These are phyloP conservation scores for Tapirus terrestris DNA, from an alignment of 2,113 vertebrate genomes.

Conservation along the genomic window DNA sequence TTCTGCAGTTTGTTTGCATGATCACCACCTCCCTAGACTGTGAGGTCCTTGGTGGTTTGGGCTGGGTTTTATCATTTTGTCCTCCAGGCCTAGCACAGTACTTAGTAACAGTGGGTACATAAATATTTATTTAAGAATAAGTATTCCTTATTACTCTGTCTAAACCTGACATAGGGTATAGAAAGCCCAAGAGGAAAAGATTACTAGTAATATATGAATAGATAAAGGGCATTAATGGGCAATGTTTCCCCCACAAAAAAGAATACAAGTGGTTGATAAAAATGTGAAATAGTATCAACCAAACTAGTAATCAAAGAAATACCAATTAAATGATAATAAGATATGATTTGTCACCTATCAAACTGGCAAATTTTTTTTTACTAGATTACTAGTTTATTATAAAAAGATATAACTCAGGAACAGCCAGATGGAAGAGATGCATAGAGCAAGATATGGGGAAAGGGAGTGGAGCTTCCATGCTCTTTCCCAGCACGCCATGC, in stretches of 20 bases:
- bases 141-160: neutral
- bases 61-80: neutral
- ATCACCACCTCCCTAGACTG: neutral
- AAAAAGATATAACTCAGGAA: no score
- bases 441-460: no score
- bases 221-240: neutral
- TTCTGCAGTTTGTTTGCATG: neutral
- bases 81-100: neutral
- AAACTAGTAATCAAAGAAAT: neutral
- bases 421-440: no score
- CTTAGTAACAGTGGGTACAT: neutral
- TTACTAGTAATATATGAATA: neutral
- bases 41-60: neutral
- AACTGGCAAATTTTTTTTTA: neutral
- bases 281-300: neutral
- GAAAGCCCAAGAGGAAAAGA: neutral
- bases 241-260: neutral
- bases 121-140: neutral
- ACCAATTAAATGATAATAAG: neutral
- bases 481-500: no score
- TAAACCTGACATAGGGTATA: neutral
- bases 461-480: no score
- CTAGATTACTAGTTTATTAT: no score
- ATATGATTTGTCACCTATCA: neutral
- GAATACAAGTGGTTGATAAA: slow-evolving; percentile 5